Evolutionary conservation across 1,140 invertebrate genomes (phyloP).

Genomic region (Hermetia illucens): DNA sequence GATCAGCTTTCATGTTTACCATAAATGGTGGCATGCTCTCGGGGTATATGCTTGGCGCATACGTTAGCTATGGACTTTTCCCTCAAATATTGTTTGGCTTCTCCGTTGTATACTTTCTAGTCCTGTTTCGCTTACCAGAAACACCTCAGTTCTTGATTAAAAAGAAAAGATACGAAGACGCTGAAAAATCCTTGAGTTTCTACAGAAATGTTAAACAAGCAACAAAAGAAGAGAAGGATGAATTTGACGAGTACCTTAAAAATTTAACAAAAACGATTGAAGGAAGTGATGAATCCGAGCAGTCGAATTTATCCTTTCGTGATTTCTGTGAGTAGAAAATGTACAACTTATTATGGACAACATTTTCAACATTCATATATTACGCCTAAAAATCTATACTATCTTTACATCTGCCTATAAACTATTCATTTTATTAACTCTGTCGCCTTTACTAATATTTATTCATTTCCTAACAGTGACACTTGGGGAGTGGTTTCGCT

Average conservation of each 20-base stretch:
- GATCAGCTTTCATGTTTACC: constrained; percentile 15
- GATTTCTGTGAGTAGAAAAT: too few relatives aligned
- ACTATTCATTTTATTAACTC: too few relatives aligned
- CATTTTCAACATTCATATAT: too few relatives aligned
- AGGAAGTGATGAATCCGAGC: too few relatives aligned
- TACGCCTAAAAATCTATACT: too few relatives aligned
- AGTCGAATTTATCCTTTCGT: too few relatives aligned
- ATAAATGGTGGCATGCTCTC: constrained; percentile 20
- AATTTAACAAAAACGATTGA: too few relatives aligned
- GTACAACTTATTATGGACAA: too few relatives aligned
- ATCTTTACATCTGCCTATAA: too few relatives aligned
- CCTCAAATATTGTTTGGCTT: constrained; percentile 15
- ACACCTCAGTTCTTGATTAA: constrained; percentile 19
- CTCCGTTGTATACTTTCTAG: constrained; percentile 14
- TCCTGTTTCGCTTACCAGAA: constrained; percentile 17
- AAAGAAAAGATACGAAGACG: constrained; percentile 11
- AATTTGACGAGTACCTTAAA: neutral
- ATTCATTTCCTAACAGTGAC: too few relatives aligned
- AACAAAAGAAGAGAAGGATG: constrained; percentile 10
- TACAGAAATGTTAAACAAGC: constrained; percentile 15
- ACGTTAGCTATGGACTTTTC: constrained; percentile 19
- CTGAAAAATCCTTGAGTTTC: constrained; percentile 15
- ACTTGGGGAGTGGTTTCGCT: too few relatives aligned
- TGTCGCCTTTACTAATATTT: too few relatives aligned
- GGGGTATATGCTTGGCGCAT: constrained; percentile 18